Conservation (phyloP, 2,888 invertebrate species). For the Chaetogeoica ovagalla region DNA sequence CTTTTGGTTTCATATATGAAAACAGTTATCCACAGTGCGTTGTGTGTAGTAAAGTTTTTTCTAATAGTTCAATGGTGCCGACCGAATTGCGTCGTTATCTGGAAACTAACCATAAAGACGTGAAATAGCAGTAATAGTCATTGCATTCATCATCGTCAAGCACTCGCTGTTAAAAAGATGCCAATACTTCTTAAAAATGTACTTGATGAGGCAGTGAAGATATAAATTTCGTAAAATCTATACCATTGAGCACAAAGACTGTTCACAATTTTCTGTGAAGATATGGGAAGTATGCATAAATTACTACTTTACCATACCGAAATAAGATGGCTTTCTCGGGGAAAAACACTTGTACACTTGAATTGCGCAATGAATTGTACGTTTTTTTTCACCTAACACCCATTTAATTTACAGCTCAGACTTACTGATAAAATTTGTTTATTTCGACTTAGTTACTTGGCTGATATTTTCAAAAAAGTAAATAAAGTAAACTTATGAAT, state of each 20-base stretch:
- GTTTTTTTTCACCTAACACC: conserved; percentile 25
- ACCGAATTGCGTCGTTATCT: too few species aligned
- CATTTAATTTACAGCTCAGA: conserved; percentile 22
- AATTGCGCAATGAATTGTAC: conserved; percentile 46
- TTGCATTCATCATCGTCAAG: conserved; percentile 42
- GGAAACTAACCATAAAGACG: too few species aligned
- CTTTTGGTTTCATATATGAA: conserved; percentile 4
- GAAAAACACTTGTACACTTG: conserved; percentile 52
- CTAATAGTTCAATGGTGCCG: too few species aligned
- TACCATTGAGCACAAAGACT: conserved; percentile 54
- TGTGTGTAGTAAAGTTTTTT: neutral
- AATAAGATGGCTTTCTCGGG: too few species aligned
- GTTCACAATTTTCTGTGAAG: conserved; percentile 55
- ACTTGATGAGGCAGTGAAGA: conserved; percentile 36
- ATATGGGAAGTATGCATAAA: too few species aligned
- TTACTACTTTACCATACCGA: too few species aligned
- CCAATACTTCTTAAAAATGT: conserved; percentile 39
- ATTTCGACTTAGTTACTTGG: too few species aligned
- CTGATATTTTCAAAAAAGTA: too few species aligned
- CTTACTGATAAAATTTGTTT: too few species aligned
- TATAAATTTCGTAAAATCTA: too few species aligned
- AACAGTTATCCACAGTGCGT: neutral
- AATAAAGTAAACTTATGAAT: too few species aligned
- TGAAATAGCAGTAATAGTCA: neutral
- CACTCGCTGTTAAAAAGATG: conserved; percentile 37